A percentile compares a stretch with the other conserved stretches of the same genome.
Evolutionary conservation across 2,797 vertebrate genomes (phyloP).

Genomic region (Moxostoma hubbsi): DNA sequence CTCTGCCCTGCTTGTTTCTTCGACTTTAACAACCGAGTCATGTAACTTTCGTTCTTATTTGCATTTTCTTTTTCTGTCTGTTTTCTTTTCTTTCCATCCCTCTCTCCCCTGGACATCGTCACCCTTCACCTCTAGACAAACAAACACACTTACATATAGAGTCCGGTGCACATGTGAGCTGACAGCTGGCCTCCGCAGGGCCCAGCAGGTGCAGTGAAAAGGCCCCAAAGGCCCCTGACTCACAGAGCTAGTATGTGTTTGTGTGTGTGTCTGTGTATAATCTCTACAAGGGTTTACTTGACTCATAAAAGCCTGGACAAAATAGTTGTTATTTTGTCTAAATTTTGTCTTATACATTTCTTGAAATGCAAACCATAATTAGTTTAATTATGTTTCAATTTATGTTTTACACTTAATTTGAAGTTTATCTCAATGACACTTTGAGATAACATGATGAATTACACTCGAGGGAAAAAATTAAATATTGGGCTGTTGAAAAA

Average conservation of each 20-base stretch:
- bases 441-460: no score
- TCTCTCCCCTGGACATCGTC: constrained; percentile 2
- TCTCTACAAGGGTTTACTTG: constrained; percentile 59
- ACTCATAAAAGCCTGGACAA: constrained; percentile 65
- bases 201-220: constrained; percentile 77
- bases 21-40: constrained; percentile 7
- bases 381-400: constrained; percentile 65
- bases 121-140: constrained; percentile 41
- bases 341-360: constrained; percentile 38
- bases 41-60: constrained; percentile 54
- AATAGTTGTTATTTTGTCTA: no score
- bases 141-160: constrained; percentile 62
- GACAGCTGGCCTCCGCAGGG: constrained; percentile 82
- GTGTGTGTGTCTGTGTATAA: constrained; percentile 57
- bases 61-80: constrained; percentile 52
- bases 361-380: constrained; percentile 62
- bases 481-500: not conserved
- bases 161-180: constrained; percentile 72
- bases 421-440: not conserved
- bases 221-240: constrained; percentile 79
- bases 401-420: no score
- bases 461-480: no score
- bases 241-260: constrained; percentile 70
- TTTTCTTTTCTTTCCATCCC: not conserved
- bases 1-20: not conserved